Percentiles rank a stretch among this genome's conserved stretches.
phyloP scores from a whole-genome alignment of 2,888 invertebrate species.

The Agrochola lychnidis region DNA sequence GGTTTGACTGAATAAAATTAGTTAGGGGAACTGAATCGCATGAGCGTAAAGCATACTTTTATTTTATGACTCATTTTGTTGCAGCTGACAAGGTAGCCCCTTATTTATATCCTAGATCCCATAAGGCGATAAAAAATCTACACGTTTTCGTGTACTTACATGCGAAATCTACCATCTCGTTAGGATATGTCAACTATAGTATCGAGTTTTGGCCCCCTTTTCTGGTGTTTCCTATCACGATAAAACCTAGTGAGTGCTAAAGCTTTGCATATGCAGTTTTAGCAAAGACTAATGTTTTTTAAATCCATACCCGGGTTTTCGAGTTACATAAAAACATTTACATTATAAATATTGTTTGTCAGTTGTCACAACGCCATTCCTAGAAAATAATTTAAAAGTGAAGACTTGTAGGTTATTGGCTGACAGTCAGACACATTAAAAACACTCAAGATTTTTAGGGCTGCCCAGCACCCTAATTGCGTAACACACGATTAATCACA shows the following conservation, averaged over 20 bases:
- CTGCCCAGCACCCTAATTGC: neutral
- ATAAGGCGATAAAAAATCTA: constrained; percentile 7
- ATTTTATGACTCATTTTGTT: constrained; percentile 45
- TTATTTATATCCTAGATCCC: constrained; percentile 37
- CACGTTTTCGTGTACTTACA: neutral
- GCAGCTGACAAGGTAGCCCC: constrained; percentile 18
- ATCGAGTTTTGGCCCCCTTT: neutral
- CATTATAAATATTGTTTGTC: neutral
- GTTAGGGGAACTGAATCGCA: constrained; percentile 60
- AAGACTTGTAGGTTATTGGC: neutral
- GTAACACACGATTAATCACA: no score
- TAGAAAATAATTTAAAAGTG: neutral
- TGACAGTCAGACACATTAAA: neutral
- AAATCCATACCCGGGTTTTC: no score
- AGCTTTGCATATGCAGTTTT: neutral
- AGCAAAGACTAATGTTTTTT: neutral
- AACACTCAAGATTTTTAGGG: neutral
- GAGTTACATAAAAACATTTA: neutral
- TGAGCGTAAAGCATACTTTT: constrained; percentile 41
- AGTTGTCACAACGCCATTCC: neutral
- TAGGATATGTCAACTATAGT: neutral
- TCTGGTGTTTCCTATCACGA: neutral
- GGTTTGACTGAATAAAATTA: constrained; percentile 49
- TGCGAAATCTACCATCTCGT: neutral
- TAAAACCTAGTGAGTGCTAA: neutral